Evolutionary conservation across 37 sponge, comb jelly and placozoan species (phyloP), one percentile per base, ranked within the genome.

Genomic region (Beroe forskalii): DNA sequence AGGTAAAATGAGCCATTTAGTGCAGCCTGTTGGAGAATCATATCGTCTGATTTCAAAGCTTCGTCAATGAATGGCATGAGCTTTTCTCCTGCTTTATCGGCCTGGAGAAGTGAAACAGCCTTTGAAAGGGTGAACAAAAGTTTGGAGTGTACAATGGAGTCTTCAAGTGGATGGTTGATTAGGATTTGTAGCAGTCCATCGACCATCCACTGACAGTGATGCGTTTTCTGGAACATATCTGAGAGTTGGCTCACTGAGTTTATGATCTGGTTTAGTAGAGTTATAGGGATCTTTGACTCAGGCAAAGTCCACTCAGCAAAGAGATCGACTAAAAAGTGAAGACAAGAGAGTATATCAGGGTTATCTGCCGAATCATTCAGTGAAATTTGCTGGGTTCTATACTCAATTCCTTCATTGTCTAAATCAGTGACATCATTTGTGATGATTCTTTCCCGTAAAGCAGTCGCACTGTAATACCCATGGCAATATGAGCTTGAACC

Each of bases 171-270:
- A 25, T 80, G 86, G 27, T 80, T 80, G 24, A 80, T 41, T 3
- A 80, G 86, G 4, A 80, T 80, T 44, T 38, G 37, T 12, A 80
- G 86, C 28, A 80, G 48, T 1, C 86, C 86, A 80, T 80, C 86
- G 1, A 80, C 86, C 86, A 80, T 80, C 86, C 86, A 80, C 55
- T 80, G 86, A 27, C 86, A 80, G 20, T 80, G 86, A 44, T 80
- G 86, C 38, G 86, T 80, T 25, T 80, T 80, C 48, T 80, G 86
- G 86, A 80, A 80, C 86, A 80, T 41, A 80, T 80, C 86, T 3
- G 86, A 80, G 8, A 80, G 86, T 48, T 80, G 86, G 27, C 86
- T 80, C 24, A 80, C 86, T 4, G 86, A 80, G 40, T 80, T 25
- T 24, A 80, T 80, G 8, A 80, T 80, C 40, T 80, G 86, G 27